Conservation (phyloP, 2,113 vertebrate genomes). For the Toxostoma redivivum region DNA sequence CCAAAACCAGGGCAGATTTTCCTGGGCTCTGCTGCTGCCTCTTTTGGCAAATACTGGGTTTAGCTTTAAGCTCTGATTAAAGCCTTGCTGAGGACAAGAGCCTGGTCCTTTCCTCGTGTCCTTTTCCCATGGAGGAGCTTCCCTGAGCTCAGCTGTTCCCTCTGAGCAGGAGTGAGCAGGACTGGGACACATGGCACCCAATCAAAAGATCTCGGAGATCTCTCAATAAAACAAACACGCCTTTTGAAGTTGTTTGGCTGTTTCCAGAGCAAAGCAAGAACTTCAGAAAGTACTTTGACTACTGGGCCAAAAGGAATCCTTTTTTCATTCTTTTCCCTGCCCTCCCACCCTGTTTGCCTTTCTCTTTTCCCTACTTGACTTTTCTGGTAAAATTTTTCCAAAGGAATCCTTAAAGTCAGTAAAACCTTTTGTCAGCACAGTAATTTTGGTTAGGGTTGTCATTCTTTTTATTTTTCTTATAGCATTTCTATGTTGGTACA, state of each 20-base stretch:
- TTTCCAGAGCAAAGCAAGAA: conserved; percentile 31
- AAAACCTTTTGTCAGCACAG: neutral
- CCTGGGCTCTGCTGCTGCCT: neutral
- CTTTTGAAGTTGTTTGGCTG: conserved; percentile 53
- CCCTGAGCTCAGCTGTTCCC: neutral
- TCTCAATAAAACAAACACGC: neutral
- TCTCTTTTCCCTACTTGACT: neutral
- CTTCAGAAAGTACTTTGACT: conserved; percentile 21
- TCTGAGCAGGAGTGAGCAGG: neutral
- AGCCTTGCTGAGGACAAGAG: neutral
- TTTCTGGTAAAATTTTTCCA: neutral
- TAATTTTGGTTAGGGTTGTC: neutral
- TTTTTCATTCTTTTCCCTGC: neutral
- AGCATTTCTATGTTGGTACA: neutral
- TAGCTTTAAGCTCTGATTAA: neutral
- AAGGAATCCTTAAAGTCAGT: neutral
- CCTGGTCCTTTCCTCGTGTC: neutral
- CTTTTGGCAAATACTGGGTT: neutral
- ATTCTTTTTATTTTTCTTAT: neutral
- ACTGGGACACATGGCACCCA: neutral
- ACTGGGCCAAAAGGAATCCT: neutral
- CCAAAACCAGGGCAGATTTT: neutral
- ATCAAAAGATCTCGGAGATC: neutral
- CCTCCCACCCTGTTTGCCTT: neutral
- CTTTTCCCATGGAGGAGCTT: neutral